Base-by-base conservation (phyloP, 2,888 invertebrate genomes). In the Scotopteryx bipunctaria region DNA sequence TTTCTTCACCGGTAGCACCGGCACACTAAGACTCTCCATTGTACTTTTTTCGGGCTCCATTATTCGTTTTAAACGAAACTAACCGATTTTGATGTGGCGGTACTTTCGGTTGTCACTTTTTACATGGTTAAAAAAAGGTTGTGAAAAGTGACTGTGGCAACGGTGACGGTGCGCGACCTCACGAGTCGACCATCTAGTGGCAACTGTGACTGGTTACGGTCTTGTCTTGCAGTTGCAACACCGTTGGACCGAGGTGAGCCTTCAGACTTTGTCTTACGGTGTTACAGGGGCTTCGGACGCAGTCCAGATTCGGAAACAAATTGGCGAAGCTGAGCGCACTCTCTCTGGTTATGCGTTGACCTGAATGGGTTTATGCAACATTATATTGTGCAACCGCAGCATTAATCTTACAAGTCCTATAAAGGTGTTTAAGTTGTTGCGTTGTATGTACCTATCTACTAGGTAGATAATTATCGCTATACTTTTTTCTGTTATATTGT, bases 281-380 rank as follows among this genome's bases (percentile, higher is more conserved):
- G 57, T 57, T 55, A 55, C 57, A 59, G 57, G 35, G 61, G 61
- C 61, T 49, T 48, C 49, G 61, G 36, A 42, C 21, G 58, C 38
- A 69, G 69, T 73, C 77, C 71, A 70, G 71, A 76, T 83, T 86
- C 81, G 78, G 83, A 84, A 85, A 81, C 80, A 78, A 81, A 81
- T 78, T 80, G 74, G 71, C 69, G 69, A 57, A 63, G 54, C 63
- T 57, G 60, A 71, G 64, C 67, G 64, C 69, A 72, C 81, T 79
- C 84, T 83, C 86, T 76, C 83, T 72, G 66, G 59, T 86, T 83
- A 82, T 71, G 77, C 58, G 64, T 61, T 32, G 40, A 40, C 27
- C 40, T 40, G 42, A 42, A 42, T 42, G 42, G 32, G 23, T 42
- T n/a, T 42, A 42, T 11, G 42, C 32, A 42, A 42, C 23, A 27